Evolutionary conservation across 1,140 invertebrate genomes (phyloP).

Genomic region (Centruroides vittatus): DNA sequence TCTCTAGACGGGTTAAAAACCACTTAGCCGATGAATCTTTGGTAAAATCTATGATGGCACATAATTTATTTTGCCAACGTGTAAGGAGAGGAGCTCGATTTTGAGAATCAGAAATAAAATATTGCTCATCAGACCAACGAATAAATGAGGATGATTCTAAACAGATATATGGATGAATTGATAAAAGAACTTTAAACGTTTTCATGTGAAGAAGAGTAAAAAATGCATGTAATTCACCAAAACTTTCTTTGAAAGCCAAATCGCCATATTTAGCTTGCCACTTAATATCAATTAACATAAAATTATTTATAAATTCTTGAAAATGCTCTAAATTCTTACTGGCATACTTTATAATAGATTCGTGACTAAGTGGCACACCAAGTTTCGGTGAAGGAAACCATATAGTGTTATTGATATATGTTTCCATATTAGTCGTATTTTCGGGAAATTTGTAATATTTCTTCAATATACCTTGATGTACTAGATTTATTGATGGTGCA

Average conservation of each 20-base stretch:
- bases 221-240: slow-evolving; percentile 63
- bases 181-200: slow-evolving; percentile 68
- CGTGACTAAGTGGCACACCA: slow-evolving; percentile 9
- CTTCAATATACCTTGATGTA: slow-evolving; percentile 48
- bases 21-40: slow-evolving; percentile 62
- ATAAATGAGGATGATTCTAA: slow-evolving; percentile 4
- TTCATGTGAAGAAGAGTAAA: slow-evolving; percentile 56
- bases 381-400: slow-evolving; percentile 3
- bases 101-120: slow-evolving; percentile 7
- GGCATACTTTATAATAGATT: slow-evolving; percentile 14
- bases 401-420: slow-evolving; percentile 2
- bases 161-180: slow-evolving; percentile 50
- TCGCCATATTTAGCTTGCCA: slow-evolving; percentile 37
- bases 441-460: slow-evolving; percentile 4
- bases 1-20: slow-evolving; percentile 56
- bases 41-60: slow-evolving; percentile 64
- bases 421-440: background rate
- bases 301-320: slow-evolving; percentile 24
- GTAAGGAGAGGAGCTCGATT: slow-evolving; percentile 15
- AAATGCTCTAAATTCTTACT: slow-evolving; percentile 26
- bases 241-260: slow-evolving; percentile 31
- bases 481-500: slow-evolving; percentile 53
- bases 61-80: slow-evolving; percentile 10
- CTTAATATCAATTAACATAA: slow-evolving; percentile 36
- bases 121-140: background rate